Percentiles rank a stretch among this genome's conserved stretches.
These are phyloP conservation scores for Ellobius talpinus DNA, from an alignment of 2,113 vertebrate genomes.

Conservation along the genomic window DNA sequence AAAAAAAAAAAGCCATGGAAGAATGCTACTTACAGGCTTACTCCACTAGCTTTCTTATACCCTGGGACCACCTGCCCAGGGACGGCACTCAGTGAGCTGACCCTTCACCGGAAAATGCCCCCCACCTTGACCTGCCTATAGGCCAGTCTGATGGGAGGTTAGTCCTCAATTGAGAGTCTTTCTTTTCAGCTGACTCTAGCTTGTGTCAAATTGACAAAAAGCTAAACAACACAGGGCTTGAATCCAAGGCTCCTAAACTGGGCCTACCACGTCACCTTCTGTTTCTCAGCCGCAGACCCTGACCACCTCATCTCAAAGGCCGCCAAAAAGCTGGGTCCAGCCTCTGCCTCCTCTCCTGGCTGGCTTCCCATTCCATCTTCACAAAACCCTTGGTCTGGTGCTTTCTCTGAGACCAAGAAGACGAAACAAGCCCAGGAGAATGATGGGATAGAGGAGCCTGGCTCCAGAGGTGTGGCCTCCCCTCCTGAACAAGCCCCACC, in stretches of 20 bases:
- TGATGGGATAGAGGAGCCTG: background rate
- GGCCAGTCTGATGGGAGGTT: background rate
- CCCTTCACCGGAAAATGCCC: background rate
- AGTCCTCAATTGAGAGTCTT: background rate
- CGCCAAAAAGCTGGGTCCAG: background rate
- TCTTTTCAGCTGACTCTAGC: background rate
- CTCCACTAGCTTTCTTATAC: background rate
- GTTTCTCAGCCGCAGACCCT: background rate
- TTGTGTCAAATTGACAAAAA: background rate
- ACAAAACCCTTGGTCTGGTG: background rate
- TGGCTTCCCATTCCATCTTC: background rate
- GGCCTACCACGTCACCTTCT: rapidly evolving
- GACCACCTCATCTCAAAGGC: background rate
- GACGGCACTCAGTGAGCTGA: too few relatives aligned
- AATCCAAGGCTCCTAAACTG: background rate
- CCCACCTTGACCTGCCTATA: background rate
- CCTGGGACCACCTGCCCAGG: background rate
- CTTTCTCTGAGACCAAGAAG: background rate
- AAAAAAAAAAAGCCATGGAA: too few relatives aligned
- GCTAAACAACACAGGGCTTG: background rate
- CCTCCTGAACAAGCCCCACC: background rate
- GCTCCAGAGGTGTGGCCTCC: background rate
- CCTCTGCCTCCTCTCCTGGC: background rate
- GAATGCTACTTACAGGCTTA: background rate
- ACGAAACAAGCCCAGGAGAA: background rate